phyloP scores from a whole-genome alignment of 1,140 invertebrate genomes.

The Drosophila fuyamai region DNA sequence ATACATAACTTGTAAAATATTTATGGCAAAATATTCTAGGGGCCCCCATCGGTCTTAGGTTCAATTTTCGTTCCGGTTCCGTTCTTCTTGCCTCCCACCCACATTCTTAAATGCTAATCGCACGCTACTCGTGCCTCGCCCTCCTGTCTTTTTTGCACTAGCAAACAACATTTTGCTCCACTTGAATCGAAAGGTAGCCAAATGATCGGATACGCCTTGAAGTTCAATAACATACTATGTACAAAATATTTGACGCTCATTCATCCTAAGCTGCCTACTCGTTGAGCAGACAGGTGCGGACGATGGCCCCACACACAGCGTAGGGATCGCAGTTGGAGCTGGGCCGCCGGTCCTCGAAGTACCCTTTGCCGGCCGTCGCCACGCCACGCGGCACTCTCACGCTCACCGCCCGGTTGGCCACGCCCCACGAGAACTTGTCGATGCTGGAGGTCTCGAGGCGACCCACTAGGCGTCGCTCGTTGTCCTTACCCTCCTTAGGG shows the following conservation, averaged over 20 bases:
- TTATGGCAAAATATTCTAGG: slow-evolving; percentile 34
- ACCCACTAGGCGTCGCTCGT: slow-evolving; percentile 92
- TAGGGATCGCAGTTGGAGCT: slow-evolving; percentile 96
- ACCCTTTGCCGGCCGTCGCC: slow-evolving; percentile 92
- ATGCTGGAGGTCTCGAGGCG: slow-evolving; percentile 93
- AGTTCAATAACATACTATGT: slow-evolving; percentile 40
- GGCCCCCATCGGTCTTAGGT: slow-evolving; percentile 8
- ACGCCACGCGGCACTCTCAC: slow-evolving; percentile 91
- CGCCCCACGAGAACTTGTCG: slow-evolving; percentile 91
- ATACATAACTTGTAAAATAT: slow-evolving; percentile 47
- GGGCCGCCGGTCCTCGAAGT: slow-evolving; percentile 94
- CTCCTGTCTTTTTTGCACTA: slow-evolving; percentile 32
- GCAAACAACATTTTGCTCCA: slow-evolving; percentile 17
- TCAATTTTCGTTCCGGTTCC: not conserved
- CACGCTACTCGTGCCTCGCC: slow-evolving; percentile 19
- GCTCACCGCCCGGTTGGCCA: slow-evolving; percentile 89
- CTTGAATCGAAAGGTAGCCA: slow-evolving; percentile 5
- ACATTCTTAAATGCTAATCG: slow-evolving; percentile 38
- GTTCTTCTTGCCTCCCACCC: slow-evolving; percentile 19
- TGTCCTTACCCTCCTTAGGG: slow-evolving; percentile 93
- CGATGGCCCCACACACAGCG: slow-evolving; percentile 88
- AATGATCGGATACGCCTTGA: slow-evolving; percentile 15
- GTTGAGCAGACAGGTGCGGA: slow-evolving; percentile 90
- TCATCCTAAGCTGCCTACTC: slow-evolving; percentile 37
- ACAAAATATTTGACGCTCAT: slow-evolving; percentile 38